A percentile compares a stretch with the other conserved stretches of the same genome.
These are phyloP conservation scores for Pithys albifrons DNA, from an alignment of 2,113 vertebrate species.

Conservation along the genomic window DNA sequence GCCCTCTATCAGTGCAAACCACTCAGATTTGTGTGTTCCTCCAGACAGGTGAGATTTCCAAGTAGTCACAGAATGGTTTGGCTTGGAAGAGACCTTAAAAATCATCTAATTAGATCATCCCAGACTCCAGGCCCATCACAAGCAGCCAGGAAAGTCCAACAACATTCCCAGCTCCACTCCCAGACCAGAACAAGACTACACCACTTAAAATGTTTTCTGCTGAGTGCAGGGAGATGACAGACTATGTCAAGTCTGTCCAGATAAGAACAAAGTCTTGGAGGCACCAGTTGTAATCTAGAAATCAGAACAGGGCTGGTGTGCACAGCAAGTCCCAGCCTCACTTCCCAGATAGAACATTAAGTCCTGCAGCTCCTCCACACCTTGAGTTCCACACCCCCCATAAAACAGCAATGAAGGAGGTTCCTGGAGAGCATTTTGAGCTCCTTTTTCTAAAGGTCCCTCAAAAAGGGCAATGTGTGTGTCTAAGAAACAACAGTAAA, in stretches of 20 bases:
- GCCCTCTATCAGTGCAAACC: neutral
- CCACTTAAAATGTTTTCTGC: rapidly evolving
- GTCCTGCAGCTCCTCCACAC: neutral
- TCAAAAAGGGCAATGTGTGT: neutral
- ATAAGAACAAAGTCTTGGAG: neutral
- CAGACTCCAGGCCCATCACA: neutral
- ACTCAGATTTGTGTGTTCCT: neutral
- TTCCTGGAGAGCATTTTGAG: neutral
- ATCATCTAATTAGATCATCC: neutral
- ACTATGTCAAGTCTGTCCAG: neutral
- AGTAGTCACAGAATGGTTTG: neutral
- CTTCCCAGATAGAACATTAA: neutral
- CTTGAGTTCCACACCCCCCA: neutral
- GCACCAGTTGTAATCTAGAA: neutral
- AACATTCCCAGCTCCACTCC: neutral
- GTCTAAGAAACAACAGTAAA: neutral
- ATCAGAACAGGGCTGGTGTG: neutral
- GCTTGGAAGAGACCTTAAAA: neutral
- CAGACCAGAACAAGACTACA: neutral
- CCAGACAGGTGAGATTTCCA: neutral
- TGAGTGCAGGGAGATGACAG: neutral
- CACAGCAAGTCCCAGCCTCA: neutral
- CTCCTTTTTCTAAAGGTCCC: neutral
- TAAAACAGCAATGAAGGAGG: neutral
- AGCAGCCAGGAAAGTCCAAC: neutral